These are phyloP conservation scores for Heliconius hortense DNA, from an alignment of 2,888 invertebrate genomes.

Conservation along the genomic window DNA sequence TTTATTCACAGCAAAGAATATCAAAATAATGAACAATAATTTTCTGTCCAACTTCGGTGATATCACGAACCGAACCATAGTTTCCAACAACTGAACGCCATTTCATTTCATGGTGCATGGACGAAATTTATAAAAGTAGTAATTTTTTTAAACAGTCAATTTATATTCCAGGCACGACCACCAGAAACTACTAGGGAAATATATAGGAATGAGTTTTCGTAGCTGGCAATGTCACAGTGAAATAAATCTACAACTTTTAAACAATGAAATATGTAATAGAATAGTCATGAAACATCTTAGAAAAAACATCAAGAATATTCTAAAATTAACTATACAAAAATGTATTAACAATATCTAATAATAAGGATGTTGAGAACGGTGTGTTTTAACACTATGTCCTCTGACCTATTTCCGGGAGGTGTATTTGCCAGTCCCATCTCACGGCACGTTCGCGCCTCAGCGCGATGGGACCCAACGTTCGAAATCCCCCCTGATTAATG, in stretches of 20 bases:
- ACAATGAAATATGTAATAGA: not conserved
- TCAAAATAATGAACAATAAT: not conserved
- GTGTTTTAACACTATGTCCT: no score
- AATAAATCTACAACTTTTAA: not conserved
- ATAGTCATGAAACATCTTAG: not conserved
- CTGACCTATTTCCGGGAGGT: no score
- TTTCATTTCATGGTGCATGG: conserved; percentile 12
- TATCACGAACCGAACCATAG: conserved; percentile 1
- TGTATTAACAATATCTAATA: no score
- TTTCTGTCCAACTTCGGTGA: not conserved
- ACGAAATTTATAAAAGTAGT: conserved; percentile 17
- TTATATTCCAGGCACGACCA: conserved; percentile 17
- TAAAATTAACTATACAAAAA: no score
- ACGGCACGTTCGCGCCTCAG: no score
- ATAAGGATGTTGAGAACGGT: no score
- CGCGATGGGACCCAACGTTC: no score
- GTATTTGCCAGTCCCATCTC: no score
- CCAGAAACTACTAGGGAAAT: conserved; percentile 13
- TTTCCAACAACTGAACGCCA: conserved; percentile 16
- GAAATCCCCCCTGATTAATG: no score
- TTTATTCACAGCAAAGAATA: not conserved
- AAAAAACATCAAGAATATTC: no score
- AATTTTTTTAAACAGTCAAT: conserved; percentile 8
- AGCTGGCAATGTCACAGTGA: conserved; percentile 13
- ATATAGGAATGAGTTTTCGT: conserved; percentile 14